These are phyloP conservation scores for Octopus bimaculoides DNA, from an alignment of 1,140 invertebrate species.

Conservation along the genomic window DNA sequence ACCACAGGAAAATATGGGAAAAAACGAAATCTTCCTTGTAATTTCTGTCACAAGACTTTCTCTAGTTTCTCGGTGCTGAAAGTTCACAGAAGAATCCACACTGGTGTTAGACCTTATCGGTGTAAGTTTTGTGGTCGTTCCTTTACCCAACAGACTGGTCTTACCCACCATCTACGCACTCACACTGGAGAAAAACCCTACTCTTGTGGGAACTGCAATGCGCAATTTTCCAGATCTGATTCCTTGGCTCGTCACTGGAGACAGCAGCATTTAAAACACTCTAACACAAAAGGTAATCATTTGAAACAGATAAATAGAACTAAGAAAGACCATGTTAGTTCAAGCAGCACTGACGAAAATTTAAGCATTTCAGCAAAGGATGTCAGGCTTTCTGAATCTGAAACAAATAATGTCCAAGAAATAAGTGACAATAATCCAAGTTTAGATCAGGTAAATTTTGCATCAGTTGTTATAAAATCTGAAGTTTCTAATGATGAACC, in stretches of 20 bases:
- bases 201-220: slow-evolving; percentile 48
- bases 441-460: no score
- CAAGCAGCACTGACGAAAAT: no score
- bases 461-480: no score
- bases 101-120: slow-evolving; percentile 52
- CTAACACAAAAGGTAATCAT: no score
- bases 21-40: slow-evolving; percentile 23
- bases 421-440: no score
- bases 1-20: no score
- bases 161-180: slow-evolving; percentile 51
- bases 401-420: no score
- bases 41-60: slow-evolving; percentile 46
- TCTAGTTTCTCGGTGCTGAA: slow-evolving; percentile 52
- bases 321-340: no score
- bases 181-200: slow-evolving; percentile 52
- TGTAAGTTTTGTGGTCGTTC: slow-evolving; percentile 47
- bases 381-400: no score
- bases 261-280: slow-evolving; percentile 31
- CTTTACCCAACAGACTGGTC: slow-evolving; percentile 50
- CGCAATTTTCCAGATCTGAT: slow-evolving; percentile 53
- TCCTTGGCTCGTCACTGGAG: slow-evolving; percentile 52
- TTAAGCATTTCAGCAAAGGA: no score
- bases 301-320: no score
- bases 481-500: no score
- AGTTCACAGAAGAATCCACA: slow-evolving; percentile 50